Base-by-base conservation (phyloP, 2,113 vertebrate genomes). In the Myiopsitta monachus region DNA sequence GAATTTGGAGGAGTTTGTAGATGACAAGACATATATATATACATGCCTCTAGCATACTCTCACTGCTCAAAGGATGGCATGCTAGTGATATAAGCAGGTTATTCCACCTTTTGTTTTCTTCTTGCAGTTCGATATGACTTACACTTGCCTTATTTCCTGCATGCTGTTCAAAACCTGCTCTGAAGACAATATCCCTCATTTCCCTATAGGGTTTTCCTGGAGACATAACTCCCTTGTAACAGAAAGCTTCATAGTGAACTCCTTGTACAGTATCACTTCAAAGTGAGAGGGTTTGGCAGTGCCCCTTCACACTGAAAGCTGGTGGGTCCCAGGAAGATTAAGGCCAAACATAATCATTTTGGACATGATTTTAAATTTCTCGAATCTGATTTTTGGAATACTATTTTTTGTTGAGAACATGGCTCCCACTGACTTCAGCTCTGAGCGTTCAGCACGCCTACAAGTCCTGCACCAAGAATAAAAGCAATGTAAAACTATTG, bases 391-490 rank as follows among this genome's bases (percentile, higher is more conserved):
- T 51, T 77, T 66, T 74, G 3, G 26, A 77, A 64, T 66, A 36
- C 5, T 66, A 5, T 39, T 90, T 86, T 83, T 22, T 66, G 15
- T 77, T 93, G 16, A 0, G 63, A 95, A 17, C 49, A 76, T 2
- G 0, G 52, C n/a, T 86, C 88, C 46, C 55, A 43, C 68, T 67
- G 63, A 80, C 54, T 93, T 92, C 41, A 93, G 64, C 46, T 80
- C 41, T 46, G 54, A 78, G 85, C 87, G 61, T 78, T 94, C 86
- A 95, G 51, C 73, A 78, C 3, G 12, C 86, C 91, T 74, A 87
- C 86, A 67, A 81, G n/a, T 74, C n/a, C 88, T 61, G n/a, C 26
- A 72, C 64, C 88, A 95, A 92, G 80, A 91, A 91, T 81, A 97
- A 95, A 94, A 92, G 49, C 33, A 63, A 43, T 51, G 67, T 36